Conservation (phyloP, 1,140 invertebrate species). For the Ectropis grisescens region DNA sequence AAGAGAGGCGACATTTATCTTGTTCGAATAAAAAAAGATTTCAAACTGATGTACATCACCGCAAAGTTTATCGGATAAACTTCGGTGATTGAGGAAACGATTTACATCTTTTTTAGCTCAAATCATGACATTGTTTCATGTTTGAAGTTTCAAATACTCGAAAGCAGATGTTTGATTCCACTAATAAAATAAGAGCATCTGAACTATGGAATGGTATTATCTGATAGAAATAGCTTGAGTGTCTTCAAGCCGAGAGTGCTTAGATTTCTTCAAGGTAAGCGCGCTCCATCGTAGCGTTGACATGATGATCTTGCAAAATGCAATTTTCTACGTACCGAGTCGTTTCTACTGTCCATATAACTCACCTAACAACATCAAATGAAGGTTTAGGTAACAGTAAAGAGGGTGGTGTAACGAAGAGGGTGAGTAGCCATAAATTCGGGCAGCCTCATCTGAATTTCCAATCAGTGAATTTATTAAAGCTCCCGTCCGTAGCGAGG, state of each 20-base stretch:
- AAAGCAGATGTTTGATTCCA: not conserved
- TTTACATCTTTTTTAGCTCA: too few relatives aligned
- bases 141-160: too few relatives aligned
- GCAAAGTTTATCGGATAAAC: too few relatives aligned
- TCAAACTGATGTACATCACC: too few relatives aligned
- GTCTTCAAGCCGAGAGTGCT: too few relatives aligned
- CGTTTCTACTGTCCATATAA: not conserved
- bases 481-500: constrained; percentile 2
- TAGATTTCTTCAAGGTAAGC: not conserved
- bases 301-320: not conserved
- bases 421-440: constrained; percentile 42
- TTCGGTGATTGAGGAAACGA: too few relatives aligned
- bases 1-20: too few relatives aligned
- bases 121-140: not conserved
- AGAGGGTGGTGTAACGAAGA: constrained; percentile 29
- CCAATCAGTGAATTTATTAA: constrained; percentile 45
- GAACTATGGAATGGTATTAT: too few relatives aligned
- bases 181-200: not conserved
- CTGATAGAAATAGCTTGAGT: not conserved
- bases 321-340: not conserved
- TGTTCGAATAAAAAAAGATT: too few relatives aligned
- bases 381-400: constrained; percentile 15
- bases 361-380: not conserved
- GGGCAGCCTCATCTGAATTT: constrained; percentile 55
- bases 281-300: not conserved